Conservation (phyloP, 2,113 vertebrate species). For the Ptyas mucosa region DNA sequence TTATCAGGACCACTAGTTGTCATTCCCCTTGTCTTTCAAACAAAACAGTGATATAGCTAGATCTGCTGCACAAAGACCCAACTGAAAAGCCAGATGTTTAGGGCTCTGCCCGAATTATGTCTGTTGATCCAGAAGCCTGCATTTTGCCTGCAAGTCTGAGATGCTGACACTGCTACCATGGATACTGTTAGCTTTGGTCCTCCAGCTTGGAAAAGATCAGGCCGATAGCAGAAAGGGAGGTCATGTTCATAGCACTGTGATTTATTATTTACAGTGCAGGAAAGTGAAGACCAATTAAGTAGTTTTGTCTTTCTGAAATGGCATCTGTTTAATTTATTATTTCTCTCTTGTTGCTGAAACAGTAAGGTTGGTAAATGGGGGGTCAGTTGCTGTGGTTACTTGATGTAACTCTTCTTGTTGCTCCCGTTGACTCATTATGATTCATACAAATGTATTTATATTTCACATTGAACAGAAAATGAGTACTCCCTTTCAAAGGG, state of each 20-base stretch:
- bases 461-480: background rate
- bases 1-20: background rate
- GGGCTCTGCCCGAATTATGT: background rate
- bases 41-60: background rate
- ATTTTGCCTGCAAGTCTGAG: background rate
- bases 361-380: constrained; percentile 10
- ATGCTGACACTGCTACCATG: constrained; percentile 9
- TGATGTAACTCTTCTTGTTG: background rate
- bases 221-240: constrained; percentile 6
- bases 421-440: background rate
- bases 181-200: background rate
- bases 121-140: background rate
- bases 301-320: constrained; percentile 8
- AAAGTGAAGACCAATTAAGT: constrained; percentile 18
- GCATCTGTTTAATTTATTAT: constrained; percentile 12
- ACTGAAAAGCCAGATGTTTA: background rate
- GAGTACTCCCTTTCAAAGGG: background rate
- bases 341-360: constrained; percentile 1
- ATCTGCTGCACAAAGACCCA: background rate
- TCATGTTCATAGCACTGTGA: background rate
- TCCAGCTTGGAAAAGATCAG: background rate
- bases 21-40: background rate
- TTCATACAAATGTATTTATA: background rate
- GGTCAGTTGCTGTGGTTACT: constrained; percentile 32
- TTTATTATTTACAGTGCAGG: constrained; percentile 21